Percentiles rank a stretch among this genome's conserved stretches.
These are phyloP conservation scores for Caenorhabditis briggsae DNA, from an alignment of 1,140 invertebrate species.

Conservation along the genomic window DNA sequence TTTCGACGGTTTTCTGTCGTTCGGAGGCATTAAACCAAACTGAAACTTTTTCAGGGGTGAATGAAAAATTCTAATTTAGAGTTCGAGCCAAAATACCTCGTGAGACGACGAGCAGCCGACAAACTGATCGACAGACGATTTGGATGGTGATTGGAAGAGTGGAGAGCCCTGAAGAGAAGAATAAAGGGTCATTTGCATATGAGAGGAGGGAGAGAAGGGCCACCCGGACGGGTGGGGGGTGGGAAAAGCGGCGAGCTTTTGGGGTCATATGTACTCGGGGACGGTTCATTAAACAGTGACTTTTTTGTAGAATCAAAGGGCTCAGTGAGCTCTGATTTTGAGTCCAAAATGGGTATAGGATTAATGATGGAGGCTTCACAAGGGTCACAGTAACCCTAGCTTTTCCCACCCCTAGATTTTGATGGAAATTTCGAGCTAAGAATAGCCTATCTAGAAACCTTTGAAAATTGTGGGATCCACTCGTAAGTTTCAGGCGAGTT, in stretches of 20 bases:
- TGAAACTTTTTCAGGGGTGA: constrained; percentile 21
- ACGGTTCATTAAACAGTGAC: too few relatives aligned
- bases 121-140: constrained; percentile 10
- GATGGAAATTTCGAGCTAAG: too few relatives aligned
- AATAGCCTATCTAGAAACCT: too few relatives aligned
- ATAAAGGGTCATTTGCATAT: constrained; percentile 7
- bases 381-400: too few relatives aligned
- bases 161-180: constrained; percentile 35
- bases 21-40: not conserved
- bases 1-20: constrained; percentile 15
- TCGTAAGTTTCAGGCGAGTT: too few relatives aligned
- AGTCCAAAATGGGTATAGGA: too few relatives aligned
- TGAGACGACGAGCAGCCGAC: not conserved
- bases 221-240: not conserved
- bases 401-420: too few relatives aligned
- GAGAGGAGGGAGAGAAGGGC: not conserved
- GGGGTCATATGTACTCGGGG: too few relatives aligned
- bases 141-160: constrained; percentile 22
- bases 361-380: too few relatives aligned
- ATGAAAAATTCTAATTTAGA: not conserved
- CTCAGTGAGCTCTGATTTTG: too few relatives aligned
- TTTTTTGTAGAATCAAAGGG: too few relatives aligned
- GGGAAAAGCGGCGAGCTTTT: not conserved
- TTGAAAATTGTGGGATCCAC: too few relatives aligned
- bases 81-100: not conserved